A percentile compares a stretch with the other conserved stretches of the same genome.
These are phyloP conservation scores for Verasper variegatus DNA, from an alignment of 2,113 vertebrate species.

Conservation along the genomic window DNA sequence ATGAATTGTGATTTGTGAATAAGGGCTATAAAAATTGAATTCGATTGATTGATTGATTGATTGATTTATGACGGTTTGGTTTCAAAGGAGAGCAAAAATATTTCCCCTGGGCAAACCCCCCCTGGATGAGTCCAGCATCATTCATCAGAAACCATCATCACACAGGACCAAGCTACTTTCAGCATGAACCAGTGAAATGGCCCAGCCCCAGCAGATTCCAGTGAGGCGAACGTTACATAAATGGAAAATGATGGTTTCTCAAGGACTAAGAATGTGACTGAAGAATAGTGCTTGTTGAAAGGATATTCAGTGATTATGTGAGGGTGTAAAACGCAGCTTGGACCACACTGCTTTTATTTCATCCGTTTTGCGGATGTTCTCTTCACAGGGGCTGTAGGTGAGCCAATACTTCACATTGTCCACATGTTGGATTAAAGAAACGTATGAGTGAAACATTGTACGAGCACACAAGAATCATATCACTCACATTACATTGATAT, in stretches of 20 bases:
- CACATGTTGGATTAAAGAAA: slow-evolving; percentile 14
- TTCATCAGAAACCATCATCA: slow-evolving; percentile 57
- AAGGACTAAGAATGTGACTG: slow-evolving; percentile 46
- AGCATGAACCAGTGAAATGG: slow-evolving; percentile 51
- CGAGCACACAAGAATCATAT: slow-evolving; percentile 14
- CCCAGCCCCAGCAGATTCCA: not conserved
- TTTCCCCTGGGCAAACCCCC: slow-evolving; percentile 7
- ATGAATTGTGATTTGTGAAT: too few species aligned
- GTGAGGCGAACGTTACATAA: slow-evolving; percentile 48
- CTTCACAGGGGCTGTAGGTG: not conserved
- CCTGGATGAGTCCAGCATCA: slow-evolving; percentile 38
- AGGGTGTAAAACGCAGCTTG: slow-evolving; percentile 14
- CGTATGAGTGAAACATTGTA: not conserved
- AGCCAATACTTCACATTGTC: slow-evolving; percentile 11
- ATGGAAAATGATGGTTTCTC: slow-evolving; percentile 59
- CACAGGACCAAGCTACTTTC: slow-evolving; percentile 51
- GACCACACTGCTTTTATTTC: slow-evolving; percentile 7
- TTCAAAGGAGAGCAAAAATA: slow-evolving; percentile 44
- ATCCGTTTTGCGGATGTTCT: not conserved
- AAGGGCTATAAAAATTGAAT: too few species aligned
- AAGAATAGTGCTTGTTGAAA: slow-evolving; percentile 1
- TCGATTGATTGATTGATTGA: too few species aligned
- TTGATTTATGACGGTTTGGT: too few species aligned
- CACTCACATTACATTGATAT: slow-evolving; percentile 8
- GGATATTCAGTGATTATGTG: slow-evolving; percentile 4